Percentiles rank a stretch among this genome's conserved stretches.
Evolutionary conservation across 2,113 vertebrate genomes (phyloP).

Genomic region (Mustelus asterias): DNA sequence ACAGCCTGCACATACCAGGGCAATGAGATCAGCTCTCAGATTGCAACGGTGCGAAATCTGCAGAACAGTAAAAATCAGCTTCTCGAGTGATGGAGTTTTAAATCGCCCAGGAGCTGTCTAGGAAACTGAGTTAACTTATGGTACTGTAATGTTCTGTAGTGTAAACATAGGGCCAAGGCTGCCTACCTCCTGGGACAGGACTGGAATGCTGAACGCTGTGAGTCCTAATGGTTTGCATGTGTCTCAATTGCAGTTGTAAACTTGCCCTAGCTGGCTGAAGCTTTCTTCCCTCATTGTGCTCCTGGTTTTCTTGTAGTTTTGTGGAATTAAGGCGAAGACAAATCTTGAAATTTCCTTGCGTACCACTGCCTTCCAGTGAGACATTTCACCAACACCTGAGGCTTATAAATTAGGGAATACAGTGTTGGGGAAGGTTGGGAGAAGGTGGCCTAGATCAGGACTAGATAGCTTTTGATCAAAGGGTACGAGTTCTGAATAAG

Average conservation of each 20-base stretch:
- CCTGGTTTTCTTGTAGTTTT: background rate
- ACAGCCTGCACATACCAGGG: background rate
- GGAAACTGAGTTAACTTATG: slow-evolving; percentile 5
- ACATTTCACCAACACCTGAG: background rate
- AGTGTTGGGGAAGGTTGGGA: background rate
- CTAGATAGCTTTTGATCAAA: background rate
- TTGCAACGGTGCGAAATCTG: slow-evolving; percentile 31
- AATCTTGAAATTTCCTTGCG: background rate
- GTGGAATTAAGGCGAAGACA: background rate
- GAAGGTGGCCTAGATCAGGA: background rate
- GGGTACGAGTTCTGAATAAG: no score
- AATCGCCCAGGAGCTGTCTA: slow-evolving; percentile 27
- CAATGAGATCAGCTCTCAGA: slow-evolving; percentile 19
- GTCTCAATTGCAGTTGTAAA: slow-evolving; percentile 17
- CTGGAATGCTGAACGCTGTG: slow-evolving; percentile 27
- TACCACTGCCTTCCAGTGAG: background rate
- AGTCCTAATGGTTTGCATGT: slow-evolving; percentile 37
- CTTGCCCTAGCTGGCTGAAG: slow-evolving; percentile 7
- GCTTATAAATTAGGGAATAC: background rate
- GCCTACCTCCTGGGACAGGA: slow-evolving; percentile 7
- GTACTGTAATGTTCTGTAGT: slow-evolving; percentile 27
- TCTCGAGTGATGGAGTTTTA: slow-evolving; percentile 10
- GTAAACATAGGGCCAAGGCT: slow-evolving; percentile 18
- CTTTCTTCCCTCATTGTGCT: background rate
- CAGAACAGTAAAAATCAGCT: slow-evolving; percentile 31